Evolutionary conservation across 2,888 invertebrate genomes (phyloP), one percentile per base, ranked within the genome.

Genomic region (Drosophila neonasuta): DNA sequence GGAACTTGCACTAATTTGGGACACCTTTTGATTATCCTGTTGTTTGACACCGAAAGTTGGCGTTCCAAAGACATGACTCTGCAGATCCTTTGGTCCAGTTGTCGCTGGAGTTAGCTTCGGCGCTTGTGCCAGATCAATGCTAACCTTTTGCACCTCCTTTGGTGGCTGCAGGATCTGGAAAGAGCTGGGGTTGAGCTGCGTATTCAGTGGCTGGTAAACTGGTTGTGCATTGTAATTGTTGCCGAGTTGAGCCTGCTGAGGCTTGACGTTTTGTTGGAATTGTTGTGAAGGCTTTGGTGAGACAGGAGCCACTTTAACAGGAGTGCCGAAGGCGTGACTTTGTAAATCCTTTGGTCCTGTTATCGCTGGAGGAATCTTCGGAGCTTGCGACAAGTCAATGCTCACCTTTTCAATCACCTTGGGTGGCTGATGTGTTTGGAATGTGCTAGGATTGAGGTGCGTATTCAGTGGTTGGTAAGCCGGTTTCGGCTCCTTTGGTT

Each of bases 401-500:
- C n/a, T n/a, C 39, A 41, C 39, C 15, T 15, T 41, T 10, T 32
- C 9, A 9, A 59, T 1, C 24, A 42, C 6, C 11, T 42, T 30
- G 10, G 13, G 39, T 10, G 8, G 8, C 32, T 8, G 5, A 4
- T 30, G 30, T 11, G 32, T 46, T 5, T 34, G 24, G n/a, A 41
- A 29, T 41, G 32, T 24, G 42, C 29, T 34, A 1, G 49, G 30
- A 34, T 6, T 24, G 6, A 59, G n/a, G 10, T 24, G 36, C 17
- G 52, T 60, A 3, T 60, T 29, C 45, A 52, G 24, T 3, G 59
- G 48, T n/a, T 46, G 45, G n/a, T 30, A 34, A 20, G 9, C 36
- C 17, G 50, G 8, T 24, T 24, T 24, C 6, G 6, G 1, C 1
- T 24, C 24, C 24, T 24, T 24, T 24, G 24, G 24, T 24, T 24